Percentiles rank a stretch among this genome's conserved stretches.
Evolutionary conservation across 1,140 invertebrate species (phyloP).

Genomic region (Idris sp.): DNA sequence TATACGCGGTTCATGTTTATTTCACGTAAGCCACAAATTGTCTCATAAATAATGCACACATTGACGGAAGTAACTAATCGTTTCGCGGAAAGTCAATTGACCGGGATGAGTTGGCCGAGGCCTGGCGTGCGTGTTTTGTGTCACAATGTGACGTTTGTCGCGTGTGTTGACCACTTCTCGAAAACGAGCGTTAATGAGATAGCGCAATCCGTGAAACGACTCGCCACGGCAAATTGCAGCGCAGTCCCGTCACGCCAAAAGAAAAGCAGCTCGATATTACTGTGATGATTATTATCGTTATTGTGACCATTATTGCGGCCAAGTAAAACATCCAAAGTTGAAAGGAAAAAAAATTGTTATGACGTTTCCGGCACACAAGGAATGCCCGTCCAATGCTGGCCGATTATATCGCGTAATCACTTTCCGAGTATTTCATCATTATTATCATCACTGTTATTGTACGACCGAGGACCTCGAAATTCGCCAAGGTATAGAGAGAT

Average conservation of each 20-base stretch:
- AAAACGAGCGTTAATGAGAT: constrained; percentile 55
- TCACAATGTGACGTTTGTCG: constrained; percentile 47
- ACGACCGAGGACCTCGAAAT: constrained; percentile 11
- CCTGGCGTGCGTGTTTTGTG: constrained; percentile 47
- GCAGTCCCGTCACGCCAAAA: constrained; percentile 32
- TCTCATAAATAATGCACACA: constrained; percentile 22
- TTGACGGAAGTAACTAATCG: constrained; percentile 55
- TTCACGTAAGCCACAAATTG: no score
- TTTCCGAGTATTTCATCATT: constrained; percentile 42
- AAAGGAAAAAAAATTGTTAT: constrained; percentile 30
- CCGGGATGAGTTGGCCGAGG: constrained; percentile 37
- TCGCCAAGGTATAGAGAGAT: constrained; percentile 1
- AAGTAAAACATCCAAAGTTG: constrained; percentile 9
- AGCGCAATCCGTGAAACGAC: constrained; percentile 48
- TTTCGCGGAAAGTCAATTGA: constrained; percentile 53
- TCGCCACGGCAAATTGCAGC: constrained; percentile 39
- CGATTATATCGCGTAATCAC: constrained; percentile 45
- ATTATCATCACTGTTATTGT: constrained; percentile 32
- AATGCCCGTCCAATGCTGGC: constrained; percentile 2
- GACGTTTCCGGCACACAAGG: constrained; percentile 44
- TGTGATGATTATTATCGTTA: constrained; percentile 42
- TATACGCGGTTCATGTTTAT: no score
- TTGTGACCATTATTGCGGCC: constrained; percentile 23
- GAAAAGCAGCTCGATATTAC: constrained; percentile 37
- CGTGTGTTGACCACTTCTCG: constrained; percentile 41